A percentile compares a stretch with the other conserved stretches of the same genome.
phyloP scores from a whole-genome alignment of 2,797 vertebrate species.

The Glyptemys insculpta region DNA sequence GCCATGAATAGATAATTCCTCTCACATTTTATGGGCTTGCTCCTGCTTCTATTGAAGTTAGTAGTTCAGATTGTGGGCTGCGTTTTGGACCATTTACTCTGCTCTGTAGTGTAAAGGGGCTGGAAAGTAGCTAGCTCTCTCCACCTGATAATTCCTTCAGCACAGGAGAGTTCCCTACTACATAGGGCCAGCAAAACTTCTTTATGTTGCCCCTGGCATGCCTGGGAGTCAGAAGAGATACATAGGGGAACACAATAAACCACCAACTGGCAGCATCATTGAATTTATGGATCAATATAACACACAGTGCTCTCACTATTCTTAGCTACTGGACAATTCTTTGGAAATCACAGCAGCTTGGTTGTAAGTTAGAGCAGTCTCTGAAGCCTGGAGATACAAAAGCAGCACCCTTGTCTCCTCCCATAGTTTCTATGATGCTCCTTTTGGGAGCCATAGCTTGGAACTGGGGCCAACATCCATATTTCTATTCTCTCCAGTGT shows the following conservation, averaged over 20 bases:
- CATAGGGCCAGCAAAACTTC: neutral
- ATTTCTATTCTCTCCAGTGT: neutral
- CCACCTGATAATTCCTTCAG: neutral
- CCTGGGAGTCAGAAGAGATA: neutral
- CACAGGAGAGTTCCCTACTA: neutral
- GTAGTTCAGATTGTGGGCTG: neutral
- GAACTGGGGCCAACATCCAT: neutral
- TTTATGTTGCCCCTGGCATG: neutral
- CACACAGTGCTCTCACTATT: neutral
- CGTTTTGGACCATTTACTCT: neutral
- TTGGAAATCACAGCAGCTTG: neutral
- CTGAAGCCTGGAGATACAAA: neutral
- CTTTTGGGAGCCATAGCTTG: neutral
- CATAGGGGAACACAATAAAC: neutral
- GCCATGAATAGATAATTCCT: neutral
- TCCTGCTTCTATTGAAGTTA: slow-evolving; percentile 12
- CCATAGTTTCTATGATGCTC: neutral
- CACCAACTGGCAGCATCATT: rapidly evolving
- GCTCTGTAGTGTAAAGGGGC: neutral
- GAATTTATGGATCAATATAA: neutral
- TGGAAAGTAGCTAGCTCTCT: neutral
- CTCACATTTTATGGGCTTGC: neutral
- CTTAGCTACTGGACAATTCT: neutral
- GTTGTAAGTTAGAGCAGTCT: neutral
- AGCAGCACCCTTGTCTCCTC: neutral